Conservation (phyloP, 2,113 vertebrate genomes). For the Microtus ochrogaster region DNA sequence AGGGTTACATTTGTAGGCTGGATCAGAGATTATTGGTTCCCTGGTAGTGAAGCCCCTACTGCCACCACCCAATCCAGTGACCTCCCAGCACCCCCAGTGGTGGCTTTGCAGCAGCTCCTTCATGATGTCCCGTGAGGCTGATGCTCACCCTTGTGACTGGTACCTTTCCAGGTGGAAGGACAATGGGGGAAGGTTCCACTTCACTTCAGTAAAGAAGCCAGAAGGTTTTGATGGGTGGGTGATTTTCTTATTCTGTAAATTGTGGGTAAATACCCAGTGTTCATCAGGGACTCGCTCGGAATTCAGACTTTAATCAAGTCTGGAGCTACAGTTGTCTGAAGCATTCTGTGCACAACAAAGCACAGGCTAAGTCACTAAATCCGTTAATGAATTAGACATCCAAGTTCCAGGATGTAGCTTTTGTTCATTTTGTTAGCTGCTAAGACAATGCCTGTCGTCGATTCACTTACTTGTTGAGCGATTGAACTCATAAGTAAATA, state of each 20-base stretch:
- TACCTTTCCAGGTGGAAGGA: background rate
- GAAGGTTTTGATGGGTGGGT: background rate
- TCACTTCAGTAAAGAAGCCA: background rate
- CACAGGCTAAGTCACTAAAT: slow-evolving; percentile 3
- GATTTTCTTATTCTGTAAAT: background rate
- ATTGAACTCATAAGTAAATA: slow-evolving; percentile 35
- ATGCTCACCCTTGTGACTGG: background rate
- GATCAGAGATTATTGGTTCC: background rate
- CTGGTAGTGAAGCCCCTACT: background rate
- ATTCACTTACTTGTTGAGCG: background rate
- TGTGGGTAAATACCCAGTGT: background rate
- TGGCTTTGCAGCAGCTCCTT: background rate
- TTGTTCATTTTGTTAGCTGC: slow-evolving; percentile 37
- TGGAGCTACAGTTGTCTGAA: slow-evolving; percentile 42
- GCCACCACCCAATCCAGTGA: background rate
- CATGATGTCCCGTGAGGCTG: background rate
- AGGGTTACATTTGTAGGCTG: background rate
- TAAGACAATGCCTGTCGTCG: background rate
- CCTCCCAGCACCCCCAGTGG: background rate
- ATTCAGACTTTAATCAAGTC: slow-evolving; percentile 29
- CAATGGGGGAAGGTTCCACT: background rate
- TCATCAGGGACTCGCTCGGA: background rate
- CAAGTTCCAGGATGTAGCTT: background rate
- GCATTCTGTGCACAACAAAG: background rate
- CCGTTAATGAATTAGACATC: background rate